phyloP scores from a whole-genome alignment of 2,888 invertebrate species.

The Ochropleura plecta region DNA sequence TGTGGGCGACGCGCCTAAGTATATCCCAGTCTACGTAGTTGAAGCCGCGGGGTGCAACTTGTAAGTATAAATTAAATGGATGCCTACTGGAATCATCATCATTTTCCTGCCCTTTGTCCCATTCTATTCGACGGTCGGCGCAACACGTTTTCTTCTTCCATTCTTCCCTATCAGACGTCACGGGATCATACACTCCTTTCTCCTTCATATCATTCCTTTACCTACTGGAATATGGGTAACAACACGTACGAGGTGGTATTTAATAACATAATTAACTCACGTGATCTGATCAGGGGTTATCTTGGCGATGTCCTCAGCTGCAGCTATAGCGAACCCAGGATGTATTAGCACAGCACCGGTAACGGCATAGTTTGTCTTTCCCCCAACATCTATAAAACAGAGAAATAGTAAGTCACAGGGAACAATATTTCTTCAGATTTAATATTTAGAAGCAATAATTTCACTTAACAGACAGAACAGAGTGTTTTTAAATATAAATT shows the following conservation, averaged over 20 bases:
- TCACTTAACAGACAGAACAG: not conserved
- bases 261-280: slow-evolving; percentile 64
- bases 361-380: slow-evolving; percentile 71
- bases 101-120: no score
- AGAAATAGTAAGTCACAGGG: not conserved
- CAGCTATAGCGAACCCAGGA: slow-evolving; percentile 74
- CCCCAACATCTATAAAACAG: slow-evolving; percentile 70
- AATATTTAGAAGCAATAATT: not conserved
- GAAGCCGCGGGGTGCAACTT: no score
- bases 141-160: no score
- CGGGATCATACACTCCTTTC: no score
- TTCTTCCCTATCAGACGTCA: no score
- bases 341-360: slow-evolving; percentile 77
- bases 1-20: no score
- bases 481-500: no score
- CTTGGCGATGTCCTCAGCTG: slow-evolving; percentile 79
- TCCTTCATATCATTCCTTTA: not conserved
- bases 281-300: slow-evolving; percentile 66
- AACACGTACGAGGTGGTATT: not conserved
- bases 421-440: not conserved
- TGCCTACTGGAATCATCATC: no score
- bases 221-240: not conserved
- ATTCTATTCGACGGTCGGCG: no score
- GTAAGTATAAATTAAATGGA: no score
- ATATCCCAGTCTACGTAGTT: no score